Evolutionary conservation across 2,797 vertebrate species (phyloP).

Genomic region (Rhadinocentrus ornatus): DNA sequence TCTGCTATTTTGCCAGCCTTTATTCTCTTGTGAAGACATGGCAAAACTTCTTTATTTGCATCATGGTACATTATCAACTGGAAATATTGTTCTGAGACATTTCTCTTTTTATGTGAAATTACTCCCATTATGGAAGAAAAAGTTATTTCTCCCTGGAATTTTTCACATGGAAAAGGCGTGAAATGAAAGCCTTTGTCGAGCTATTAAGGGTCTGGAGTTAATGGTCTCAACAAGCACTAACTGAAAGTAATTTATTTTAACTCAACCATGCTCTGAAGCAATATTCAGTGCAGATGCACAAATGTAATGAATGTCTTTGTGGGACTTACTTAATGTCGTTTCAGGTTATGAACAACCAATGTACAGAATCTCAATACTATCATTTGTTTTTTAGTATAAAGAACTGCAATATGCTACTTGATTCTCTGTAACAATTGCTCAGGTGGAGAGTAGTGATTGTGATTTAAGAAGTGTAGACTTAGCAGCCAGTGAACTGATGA

Average conservation of each 20-base stretch:
- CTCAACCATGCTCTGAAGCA: constrained; percentile 34
- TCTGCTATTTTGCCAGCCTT: constrained; percentile 20
- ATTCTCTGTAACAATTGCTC: constrained; percentile 12
- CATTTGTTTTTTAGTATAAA: background rate
- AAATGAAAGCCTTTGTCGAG: constrained; percentile 66
- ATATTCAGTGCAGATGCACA: constrained; percentile 32
- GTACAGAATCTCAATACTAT: constrained; percentile 1
- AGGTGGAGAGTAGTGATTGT: background rate
- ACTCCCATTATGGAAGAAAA: constrained; percentile 57
- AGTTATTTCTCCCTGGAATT: constrained; percentile 62
- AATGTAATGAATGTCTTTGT: constrained; percentile 45
- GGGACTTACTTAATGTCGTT: constrained; percentile 38
- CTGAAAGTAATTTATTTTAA: constrained; percentile 61
- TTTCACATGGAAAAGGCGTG: constrained; percentile 66
- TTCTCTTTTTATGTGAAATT: constrained; percentile 73
- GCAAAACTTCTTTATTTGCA: constrained; percentile 63
- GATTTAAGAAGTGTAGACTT: background rate
- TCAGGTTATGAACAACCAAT: constrained; percentile 1
- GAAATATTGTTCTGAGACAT: constrained; percentile 64
- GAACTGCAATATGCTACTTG: background rate
- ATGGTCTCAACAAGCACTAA: constrained; percentile 55
- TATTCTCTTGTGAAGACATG: constrained; percentile 45
- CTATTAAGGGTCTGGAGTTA: constrained; percentile 51
- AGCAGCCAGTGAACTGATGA: background rate
- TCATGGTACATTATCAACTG: constrained; percentile 62